These are phyloP conservation scores for Callithrix jacchus DNA, from an alignment of 2,113 vertebrate species.

Conservation along the genomic window DNA sequence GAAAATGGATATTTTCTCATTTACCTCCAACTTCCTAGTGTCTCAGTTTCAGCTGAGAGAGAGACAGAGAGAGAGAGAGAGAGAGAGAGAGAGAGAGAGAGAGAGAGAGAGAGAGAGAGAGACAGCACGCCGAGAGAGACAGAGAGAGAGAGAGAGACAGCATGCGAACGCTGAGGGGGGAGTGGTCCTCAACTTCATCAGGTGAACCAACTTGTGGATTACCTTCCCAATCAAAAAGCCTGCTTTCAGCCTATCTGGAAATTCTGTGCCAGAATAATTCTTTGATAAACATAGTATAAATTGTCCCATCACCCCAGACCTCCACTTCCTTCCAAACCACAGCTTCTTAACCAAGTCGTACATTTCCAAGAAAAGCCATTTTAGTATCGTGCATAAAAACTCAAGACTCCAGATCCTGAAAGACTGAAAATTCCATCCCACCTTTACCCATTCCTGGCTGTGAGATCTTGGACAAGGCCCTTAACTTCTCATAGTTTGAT, in stretches of 20 bases:
- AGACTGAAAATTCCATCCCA: neutral
- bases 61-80: neutral
- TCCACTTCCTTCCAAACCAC: conserved; percentile 15
- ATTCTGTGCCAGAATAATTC: neutral
- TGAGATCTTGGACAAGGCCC: neutral
- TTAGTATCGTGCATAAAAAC: neutral
- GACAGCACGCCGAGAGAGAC: neutral
- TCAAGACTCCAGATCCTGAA: neutral
- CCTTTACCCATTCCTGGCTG: neutral
- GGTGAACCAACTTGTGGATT: neutral
- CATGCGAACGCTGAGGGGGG: no score
- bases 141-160: neutral
- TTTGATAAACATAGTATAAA: neutral
- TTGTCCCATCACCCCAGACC: neutral
- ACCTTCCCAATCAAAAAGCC: neutral
- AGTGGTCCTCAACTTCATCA: neutral
- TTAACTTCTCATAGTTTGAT: neutral
- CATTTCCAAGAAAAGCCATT: neutral
- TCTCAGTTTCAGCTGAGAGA: neutral
- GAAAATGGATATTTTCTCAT: conserved; percentile 23
- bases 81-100: neutral
- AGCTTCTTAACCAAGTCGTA: neutral
- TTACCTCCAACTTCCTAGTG: neutral
- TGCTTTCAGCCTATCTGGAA: neutral
- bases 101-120: no score